phyloP scores from a whole-genome alignment of 2,888 invertebrate genomes.

The Ryuthela nishihirai region DNA sequence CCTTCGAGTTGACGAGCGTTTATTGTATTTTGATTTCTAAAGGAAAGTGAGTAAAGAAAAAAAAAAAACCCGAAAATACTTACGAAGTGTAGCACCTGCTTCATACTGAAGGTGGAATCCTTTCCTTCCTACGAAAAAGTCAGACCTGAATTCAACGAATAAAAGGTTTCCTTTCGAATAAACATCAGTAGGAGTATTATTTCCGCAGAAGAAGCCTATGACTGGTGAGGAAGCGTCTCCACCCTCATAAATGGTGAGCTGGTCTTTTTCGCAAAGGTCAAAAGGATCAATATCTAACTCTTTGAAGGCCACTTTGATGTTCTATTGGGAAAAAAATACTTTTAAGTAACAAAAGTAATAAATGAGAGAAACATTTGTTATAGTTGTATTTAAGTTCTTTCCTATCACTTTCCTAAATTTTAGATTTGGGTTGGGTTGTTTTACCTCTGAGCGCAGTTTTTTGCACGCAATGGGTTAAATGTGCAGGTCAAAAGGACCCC shows the following conservation, averaged over 20 bases:
- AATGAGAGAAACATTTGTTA: no score
- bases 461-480: no score
- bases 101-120: conserved; percentile 14
- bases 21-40: no score
- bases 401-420: no score
- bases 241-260: conserved; percentile 5
- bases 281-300: conserved; percentile 17
- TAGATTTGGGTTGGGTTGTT: no score
- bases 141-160: conserved; percentile 5
- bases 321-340: conserved; percentile 4
- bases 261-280: conserved; percentile 14
- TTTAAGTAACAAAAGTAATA: no score
- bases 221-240: background rate
- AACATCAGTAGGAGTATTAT: conserved; percentile 2
- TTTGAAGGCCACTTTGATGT: conserved; percentile 7
- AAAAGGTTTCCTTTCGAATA: background rate
- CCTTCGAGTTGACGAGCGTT: no score
- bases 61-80: no score
- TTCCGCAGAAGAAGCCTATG: conserved; percentile 19
- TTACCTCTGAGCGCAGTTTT: no score
- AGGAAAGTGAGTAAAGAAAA: no score
- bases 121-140: conserved; percentile 8
- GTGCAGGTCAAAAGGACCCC: no score
- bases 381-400: no score
- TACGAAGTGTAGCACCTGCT: background rate